These are phyloP conservation scores for Drosophila gaucha DNA, from an alignment of 2,888 invertebrate species.

Conservation along the genomic window DNA sequence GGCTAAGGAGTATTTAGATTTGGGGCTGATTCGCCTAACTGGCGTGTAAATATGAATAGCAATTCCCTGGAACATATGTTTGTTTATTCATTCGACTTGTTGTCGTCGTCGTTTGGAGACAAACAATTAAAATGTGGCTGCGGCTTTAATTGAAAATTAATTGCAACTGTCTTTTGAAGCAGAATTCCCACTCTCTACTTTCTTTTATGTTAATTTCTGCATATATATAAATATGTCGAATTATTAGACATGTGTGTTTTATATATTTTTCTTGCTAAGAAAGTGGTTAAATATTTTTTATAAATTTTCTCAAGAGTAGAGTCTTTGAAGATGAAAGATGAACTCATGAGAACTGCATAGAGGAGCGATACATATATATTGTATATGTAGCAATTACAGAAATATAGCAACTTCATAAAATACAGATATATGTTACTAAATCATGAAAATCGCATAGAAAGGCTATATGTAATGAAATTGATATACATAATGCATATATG, in stretches of 20 bases:
- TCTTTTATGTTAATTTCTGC: background rate
- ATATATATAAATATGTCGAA: background rate
- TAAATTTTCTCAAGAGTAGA: too few relatives aligned
- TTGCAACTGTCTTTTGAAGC: conserved; percentile 48
- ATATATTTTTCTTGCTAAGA: background rate
- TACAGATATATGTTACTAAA: too few relatives aligned
- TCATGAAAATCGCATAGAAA: too few relatives aligned
- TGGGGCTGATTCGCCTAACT: conserved; percentile 15
- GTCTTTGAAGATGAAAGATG: too few relatives aligned
- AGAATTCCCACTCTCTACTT: background rate
- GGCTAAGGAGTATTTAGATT: background rate
- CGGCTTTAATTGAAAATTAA: conserved; percentile 81
- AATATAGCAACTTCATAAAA: too few relatives aligned
- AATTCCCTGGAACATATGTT: conserved; percentile 64
- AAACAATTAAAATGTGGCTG: conserved; percentile 81
- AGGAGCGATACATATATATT: background rate
- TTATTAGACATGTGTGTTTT: background rate
- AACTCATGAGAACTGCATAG: background rate
- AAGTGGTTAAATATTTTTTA: background rate
- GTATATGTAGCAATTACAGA: background rate
- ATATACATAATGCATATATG: too few relatives aligned
- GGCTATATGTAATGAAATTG: too few relatives aligned
- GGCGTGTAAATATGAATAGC: conserved; percentile 52
- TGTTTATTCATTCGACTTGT: conserved; percentile 62
- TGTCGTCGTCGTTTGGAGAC: conserved; percentile 44